A percentile compares a stretch with the other conserved stretches of the same genome.
Conservation (phyloP, 2,888 invertebrate genomes). For the Helicoverpa assulta region DNA sequence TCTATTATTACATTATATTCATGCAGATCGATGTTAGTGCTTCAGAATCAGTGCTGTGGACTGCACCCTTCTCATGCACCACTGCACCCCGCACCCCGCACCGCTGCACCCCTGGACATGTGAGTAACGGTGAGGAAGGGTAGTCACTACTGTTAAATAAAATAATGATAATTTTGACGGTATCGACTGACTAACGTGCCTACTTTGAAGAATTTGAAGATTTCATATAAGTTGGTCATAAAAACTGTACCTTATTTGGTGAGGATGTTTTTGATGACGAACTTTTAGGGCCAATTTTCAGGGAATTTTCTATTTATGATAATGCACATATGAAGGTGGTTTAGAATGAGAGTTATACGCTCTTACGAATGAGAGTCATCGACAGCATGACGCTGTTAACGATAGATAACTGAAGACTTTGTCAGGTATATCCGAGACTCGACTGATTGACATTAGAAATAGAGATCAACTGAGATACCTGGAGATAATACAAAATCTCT, state of each 20-base stretch:
- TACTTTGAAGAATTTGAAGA: too few relatives aligned
- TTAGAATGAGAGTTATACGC: too few relatives aligned
- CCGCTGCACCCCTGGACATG: slow-evolving; percentile 34
- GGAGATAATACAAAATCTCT: neutral
- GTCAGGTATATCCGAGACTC: too few relatives aligned
- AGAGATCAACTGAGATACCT: neutral
- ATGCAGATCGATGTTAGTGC: slow-evolving; percentile 33
- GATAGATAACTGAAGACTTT: too few relatives aligned
- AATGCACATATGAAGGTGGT: too few relatives aligned
- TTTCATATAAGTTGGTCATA: neutral
- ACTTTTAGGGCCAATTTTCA: too few relatives aligned
- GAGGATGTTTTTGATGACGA: too few relatives aligned
- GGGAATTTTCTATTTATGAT: too few relatives aligned
- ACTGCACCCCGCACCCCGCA: slow-evolving; percentile 30
- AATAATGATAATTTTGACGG: slow-evolving; percentile 27
- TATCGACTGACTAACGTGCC: neutral
- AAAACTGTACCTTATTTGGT: neutral
- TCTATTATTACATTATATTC: neutral
- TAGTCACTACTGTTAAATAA: slow-evolving; percentile 9
- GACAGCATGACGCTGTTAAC: too few relatives aligned
- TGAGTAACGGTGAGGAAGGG: slow-evolving; percentile 45
- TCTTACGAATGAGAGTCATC: too few relatives aligned
- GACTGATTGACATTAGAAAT: neutral
- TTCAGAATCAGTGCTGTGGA: slow-evolving; percentile 45
- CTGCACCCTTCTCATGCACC: slow-evolving; percentile 42